Evolutionary conservation across 1,140 invertebrate species (phyloP).

Genomic region (Parapsyche elsis): DNA sequence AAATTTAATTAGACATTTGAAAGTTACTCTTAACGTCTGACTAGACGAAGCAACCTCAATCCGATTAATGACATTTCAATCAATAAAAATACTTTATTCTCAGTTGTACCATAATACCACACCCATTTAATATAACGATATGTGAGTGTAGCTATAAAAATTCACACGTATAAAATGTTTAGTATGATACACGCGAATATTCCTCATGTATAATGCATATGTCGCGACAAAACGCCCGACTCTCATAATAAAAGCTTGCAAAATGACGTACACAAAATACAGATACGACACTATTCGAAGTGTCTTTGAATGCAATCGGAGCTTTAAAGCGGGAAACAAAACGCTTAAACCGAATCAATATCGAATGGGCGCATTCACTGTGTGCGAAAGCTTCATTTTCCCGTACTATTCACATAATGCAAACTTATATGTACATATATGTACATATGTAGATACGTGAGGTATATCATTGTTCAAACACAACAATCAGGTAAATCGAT

Average conservation of each 20-base stretch:
- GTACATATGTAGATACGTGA: neutral
- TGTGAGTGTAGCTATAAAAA: no score
- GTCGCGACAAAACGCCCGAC: slow-evolving; percentile 26
- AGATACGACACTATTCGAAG: neutral
- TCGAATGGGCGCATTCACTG: neutral
- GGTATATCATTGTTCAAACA: slow-evolving; percentile 30
- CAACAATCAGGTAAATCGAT: slow-evolving; percentile 7
- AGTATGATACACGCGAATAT: no score
- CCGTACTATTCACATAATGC: slow-evolving; percentile 2
- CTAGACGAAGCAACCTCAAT: no score
- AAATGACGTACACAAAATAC: neutral
- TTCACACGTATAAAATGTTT: no score
- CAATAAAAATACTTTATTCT: no score
- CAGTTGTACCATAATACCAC: no score
- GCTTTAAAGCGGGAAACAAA: neutral
- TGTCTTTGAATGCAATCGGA: neutral
- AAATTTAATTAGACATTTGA: no score
- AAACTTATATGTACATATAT: slow-evolving; percentile 2
- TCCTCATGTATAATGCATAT: slow-evolving; percentile 37
- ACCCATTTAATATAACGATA: no score
- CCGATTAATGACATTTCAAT: no score
- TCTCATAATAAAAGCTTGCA: slow-evolving; percentile 24
- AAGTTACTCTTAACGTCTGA: no score
- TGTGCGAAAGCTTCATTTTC: neutral
- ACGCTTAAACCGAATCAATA: neutral